phyloP scores from a whole-genome alignment of 1,140 invertebrate genomes.

The Leptoteleia sp. region DNA sequence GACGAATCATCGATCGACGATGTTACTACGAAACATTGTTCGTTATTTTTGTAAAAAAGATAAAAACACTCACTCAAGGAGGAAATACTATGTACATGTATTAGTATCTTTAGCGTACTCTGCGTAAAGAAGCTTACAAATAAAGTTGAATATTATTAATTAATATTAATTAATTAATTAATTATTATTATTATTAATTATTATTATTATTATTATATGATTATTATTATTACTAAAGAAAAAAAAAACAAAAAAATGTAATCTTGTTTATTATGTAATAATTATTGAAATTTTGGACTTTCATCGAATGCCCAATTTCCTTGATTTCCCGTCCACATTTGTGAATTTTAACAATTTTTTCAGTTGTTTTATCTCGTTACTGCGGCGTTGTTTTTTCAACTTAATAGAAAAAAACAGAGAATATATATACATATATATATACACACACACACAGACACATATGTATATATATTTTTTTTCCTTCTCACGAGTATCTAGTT shows the following conservation, averaged over 20 bases:
- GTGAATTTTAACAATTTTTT: conserved; percentile 31
- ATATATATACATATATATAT: conserved; percentile 20
- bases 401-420: conserved; percentile 28
- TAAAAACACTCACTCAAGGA: conserved; percentile 43
- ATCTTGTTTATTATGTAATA: conserved; percentile 78
- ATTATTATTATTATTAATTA: conserved; percentile 67
- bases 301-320: conserved; percentile 56
- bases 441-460: too few relatives aligned
- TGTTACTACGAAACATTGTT: conserved; percentile 77
- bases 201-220: conserved; percentile 66
- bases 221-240: conserved; percentile 57
- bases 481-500: conserved; percentile 46
- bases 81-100: conserved; percentile 74
- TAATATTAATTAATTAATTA: conserved; percentile 28
- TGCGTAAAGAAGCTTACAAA: conserved; percentile 76
- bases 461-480: conserved; percentile 27
- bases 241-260: conserved; percentile 73
- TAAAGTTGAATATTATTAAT: conserved; percentile 78
- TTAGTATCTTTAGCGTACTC: conserved; percentile 74
- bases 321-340: conserved; percentile 54
- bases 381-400: conserved; percentile 26
- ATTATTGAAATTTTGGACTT: conserved; percentile 70
- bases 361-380: conserved; percentile 57
- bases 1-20: conserved; percentile 73
- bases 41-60: conserved; percentile 79